Evolutionary conservation across 2,888 invertebrate genomes (phyloP), one percentile per base, ranked within the genome.

Genomic region (Anaspis maculata): DNA sequence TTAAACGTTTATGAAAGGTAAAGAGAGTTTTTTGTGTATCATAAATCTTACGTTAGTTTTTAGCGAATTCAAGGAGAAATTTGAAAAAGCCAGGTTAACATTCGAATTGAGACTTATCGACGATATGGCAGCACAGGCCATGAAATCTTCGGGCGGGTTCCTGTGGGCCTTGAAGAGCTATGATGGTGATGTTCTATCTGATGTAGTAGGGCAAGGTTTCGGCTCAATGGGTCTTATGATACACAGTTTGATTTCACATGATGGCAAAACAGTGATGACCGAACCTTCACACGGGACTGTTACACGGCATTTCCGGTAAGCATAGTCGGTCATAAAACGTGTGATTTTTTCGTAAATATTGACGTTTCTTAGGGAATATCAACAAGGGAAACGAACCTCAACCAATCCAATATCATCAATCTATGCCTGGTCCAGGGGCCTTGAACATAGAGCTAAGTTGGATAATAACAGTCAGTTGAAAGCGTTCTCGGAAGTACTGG

Each of bases 401-500:
- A 89, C 88, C 33, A 89, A 89, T 67, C 87, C 89, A n/a, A 79
- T 89, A 37, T 89, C 89, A n/a, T 86, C 86, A 26, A 87, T 89
- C 55, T 89, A 81, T 66, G 89, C 88, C 12, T 89, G 88, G 88
- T 86, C 86, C 0, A 67, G 85, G 28, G 87, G 87, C 1, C 70
- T 89, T 25, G 70, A 75, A 27, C 89, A 89, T 59, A 73, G 89
- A 43, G 87, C 84, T 25, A 78, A 79, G 57, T 66, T 89, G 21
- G 89, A 89, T 57, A 67, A 69, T 44, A 88, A 83, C 25, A 71
- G 75, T 0, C 82, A 82, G 2, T 66, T 88, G 34, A 71, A 66
- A 15, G 71, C 68, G 61, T 89, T 85, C 13, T 87, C 83, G 11
- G 57, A 70, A 22, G 67, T 73, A 14, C 67, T 91, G 41, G 91